Percentiles rank a stretch among this genome's conserved stretches.
Evolutionary conservation across 1,140 invertebrate species (phyloP).

Genomic region (Latrodectus geometricus): DNA sequence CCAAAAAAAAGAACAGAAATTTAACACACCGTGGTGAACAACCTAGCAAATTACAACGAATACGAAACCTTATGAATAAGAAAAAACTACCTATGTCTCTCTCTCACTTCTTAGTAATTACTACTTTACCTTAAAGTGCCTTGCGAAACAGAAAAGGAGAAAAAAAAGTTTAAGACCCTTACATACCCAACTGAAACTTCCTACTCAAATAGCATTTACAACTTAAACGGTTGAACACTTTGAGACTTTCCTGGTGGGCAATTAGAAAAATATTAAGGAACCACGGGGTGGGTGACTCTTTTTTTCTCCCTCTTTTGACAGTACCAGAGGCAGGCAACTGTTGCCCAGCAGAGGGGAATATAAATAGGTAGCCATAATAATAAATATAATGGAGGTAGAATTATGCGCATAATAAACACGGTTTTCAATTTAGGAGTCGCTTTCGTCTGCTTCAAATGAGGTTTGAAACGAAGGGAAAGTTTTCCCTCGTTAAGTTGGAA

Average conservation of each 20-base stretch:
- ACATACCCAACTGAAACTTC: too few species aligned
- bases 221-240: conserved; percentile 17
- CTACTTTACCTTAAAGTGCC: too few species aligned
- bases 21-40: too few species aligned
- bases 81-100: too few species aligned
- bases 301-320: conserved; percentile 11
- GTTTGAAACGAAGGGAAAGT: conserved; percentile 34
- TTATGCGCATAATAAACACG: conserved; percentile 60
- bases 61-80: too few species aligned
- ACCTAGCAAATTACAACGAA: too few species aligned
- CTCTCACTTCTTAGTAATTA: too few species aligned
- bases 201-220: conserved; percentile 13
- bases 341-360: conserved; percentile 12
- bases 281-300: neutral
- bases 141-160: too few species aligned
- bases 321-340: neutral
- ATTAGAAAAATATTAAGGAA: conserved; percentile 48
- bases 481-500: conserved; percentile 35
- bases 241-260: conserved; percentile 4
- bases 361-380: conserved; percentile 54
- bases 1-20: too few species aligned
- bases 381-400: conserved; percentile 52
- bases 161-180: too few species aligned
- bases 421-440: conserved; percentile 46
- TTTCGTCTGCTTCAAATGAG: conserved; percentile 34